phyloP scores from a whole-genome alignment of 2,888 invertebrate species.

The Aphidius colemani region DNA sequence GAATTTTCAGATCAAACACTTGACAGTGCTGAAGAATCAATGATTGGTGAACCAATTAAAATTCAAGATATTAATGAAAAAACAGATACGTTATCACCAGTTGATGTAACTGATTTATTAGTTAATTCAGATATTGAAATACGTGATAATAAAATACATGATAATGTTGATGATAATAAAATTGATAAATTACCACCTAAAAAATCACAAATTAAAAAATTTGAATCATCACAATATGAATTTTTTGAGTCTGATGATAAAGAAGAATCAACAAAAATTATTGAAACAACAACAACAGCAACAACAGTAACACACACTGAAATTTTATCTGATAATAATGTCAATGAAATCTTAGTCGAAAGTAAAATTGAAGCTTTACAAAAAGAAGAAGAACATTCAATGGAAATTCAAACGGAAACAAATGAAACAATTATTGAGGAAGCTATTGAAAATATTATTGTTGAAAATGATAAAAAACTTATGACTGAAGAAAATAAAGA shows the following conservation, averaged over 20 bases:
- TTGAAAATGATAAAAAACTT: conserved; percentile 7
- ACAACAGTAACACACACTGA: neutral
- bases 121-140: conserved; percentile 22
- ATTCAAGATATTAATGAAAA: neutral
- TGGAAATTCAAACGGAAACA: neutral
- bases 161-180: conserved; percentile 27
- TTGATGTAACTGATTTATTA: conserved; percentile 23
- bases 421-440: conserved; percentile 5
- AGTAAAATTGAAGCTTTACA: neutral
- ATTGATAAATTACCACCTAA: conserved; percentile 47
- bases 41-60: conserved; percentile 6
- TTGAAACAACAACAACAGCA: neutral
- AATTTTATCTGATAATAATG: neutral
- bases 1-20: conserved; percentile 40
- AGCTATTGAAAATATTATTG: conserved; percentile 7
- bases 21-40: conserved; percentile 26
- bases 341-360: neutral
- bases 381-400: neutral
- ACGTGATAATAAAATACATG: conserved; percentile 4
- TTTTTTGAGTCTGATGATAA: conserved; percentile 35
- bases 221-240: conserved; percentile 52
- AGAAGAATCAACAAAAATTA: neutral
- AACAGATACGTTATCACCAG: conserved; percentile 3
- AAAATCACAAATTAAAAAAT: conserved; percentile 57
- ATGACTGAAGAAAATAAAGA: conserved; percentile 8